Evolutionary conservation across 2,113 vertebrate species (phyloP), one percentile per base, ranked within the genome.

Genomic region (Chloropsis cyanopogon): DNA sequence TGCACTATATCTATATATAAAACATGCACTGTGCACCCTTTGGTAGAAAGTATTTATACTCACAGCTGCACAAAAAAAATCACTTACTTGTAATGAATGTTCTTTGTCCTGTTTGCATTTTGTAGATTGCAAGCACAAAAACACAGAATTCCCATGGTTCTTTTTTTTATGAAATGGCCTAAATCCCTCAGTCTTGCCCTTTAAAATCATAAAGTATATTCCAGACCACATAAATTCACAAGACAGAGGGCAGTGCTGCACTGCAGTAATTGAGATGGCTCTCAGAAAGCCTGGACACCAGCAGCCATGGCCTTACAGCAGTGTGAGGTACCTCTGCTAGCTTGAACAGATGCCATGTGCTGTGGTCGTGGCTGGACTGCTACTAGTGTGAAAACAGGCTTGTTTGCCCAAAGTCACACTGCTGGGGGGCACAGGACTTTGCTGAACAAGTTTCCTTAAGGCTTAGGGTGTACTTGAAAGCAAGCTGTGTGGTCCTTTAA

Each of bases 241-340:
- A 92, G 90, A 57, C 70, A 96, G 82, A 93, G 87, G 90, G 70
- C 85, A 94, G 66, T 69, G 82, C 75, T 90, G 50, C 63, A 57
- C 52, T 70, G 44, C 60, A 73, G 20, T 50, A 54, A 69, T 3
- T 63, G 56, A 54, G 86, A 25, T 19, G 9, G 79, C 37, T 76
- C 33, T 22, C 37, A 35, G 46, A 14, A 53, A 86, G 24, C 70
- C 46, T 10, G 33, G 53, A 44, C 61, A 41, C 24, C 2, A 5
- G 61, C 49, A 87, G 57, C 28, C 0, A 0, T 6, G 61, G 6
- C 46, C 25, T 61, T 12, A 26, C 0, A 0, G 42, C 10, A 56
- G 29, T 0, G 0, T 10, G 12, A 54, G 33, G 39, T 22, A 53
- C 10, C 60, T 68, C 49, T 68, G 47, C 12, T 70, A 8, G 46